phyloP scores from a whole-genome alignment of 2,888 invertebrate species.

The Lochmaea crataegi region DNA sequence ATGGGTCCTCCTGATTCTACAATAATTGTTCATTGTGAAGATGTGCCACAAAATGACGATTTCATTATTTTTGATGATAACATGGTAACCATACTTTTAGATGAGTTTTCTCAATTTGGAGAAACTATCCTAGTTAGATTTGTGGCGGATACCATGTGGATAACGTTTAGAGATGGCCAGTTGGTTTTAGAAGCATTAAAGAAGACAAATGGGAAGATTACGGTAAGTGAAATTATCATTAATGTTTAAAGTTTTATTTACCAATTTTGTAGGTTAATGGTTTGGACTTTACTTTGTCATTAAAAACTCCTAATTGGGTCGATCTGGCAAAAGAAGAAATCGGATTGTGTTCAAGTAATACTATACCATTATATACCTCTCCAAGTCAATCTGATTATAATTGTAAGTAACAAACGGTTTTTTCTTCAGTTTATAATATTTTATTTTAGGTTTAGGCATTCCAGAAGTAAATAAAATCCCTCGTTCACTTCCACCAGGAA shows the following conservation, averaged over 20 bases:
- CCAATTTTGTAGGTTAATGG: conserved; percentile 71
- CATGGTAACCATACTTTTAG: conserved; percentile 82
- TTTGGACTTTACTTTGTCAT: conserved; percentile 74
- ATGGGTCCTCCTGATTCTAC: conserved; percentile 97
- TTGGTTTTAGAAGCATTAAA: conserved; percentile 80
- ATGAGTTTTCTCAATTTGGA: conserved; percentile 85
- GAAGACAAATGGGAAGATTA: conserved; percentile 54
- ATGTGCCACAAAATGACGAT: conserved; percentile 57
- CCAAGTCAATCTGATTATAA: conserved; percentile 62
- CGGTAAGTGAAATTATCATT: conserved; percentile 30
- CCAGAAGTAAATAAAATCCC: conserved; percentile 64
- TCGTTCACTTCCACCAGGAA: conserved; percentile 64
- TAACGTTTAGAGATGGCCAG: conserved; percentile 92
- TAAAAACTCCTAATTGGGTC: conserved; percentile 90
- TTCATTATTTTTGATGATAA: conserved; percentile 81
- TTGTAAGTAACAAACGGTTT: conserved; percentile 55
- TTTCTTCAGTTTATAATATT: background rate
- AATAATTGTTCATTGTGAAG: conserved; percentile 75
- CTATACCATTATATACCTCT: conserved; percentile 75
- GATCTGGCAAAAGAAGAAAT: conserved; percentile 85
- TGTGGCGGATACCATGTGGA: conserved; percentile 89
- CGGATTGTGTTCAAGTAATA: conserved; percentile 85
- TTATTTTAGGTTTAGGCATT: conserved; percentile 62
- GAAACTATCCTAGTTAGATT: conserved; percentile 92
- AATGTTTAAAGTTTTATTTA: background rate